These are phyloP conservation scores for Catamblyrhynchus diadema DNA, from an alignment of 2,797 vertebrate genomes.

Conservation along the genomic window DNA sequence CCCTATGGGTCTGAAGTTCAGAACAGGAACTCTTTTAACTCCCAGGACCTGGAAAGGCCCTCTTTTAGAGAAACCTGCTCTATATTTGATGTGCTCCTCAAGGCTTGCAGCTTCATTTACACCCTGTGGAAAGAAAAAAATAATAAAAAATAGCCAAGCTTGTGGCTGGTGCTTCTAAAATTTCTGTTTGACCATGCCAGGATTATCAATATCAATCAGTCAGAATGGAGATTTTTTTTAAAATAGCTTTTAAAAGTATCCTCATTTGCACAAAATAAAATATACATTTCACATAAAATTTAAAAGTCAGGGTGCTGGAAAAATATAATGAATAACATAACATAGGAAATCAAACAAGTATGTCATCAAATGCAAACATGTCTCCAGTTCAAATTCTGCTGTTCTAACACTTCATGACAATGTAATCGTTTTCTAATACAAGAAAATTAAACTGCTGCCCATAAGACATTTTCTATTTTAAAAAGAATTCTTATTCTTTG, in stretches of 20 bases:
- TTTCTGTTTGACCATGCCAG: neutral
- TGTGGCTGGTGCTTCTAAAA: neutral
- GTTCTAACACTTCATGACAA: constrained; percentile 17
- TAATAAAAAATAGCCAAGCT: neutral
- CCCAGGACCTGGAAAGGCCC: neutral
- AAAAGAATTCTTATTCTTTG: constrained; percentile 13
- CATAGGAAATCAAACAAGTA: constrained; percentile 35
- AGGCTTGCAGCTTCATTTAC: neutral
- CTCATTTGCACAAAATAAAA: constrained; percentile 5
- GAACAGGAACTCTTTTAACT: constrained; percentile 10
- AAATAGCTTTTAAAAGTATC: neutral
- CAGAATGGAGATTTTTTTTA: neutral
- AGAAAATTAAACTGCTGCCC: constrained; percentile 26
- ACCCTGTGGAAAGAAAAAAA: neutral
- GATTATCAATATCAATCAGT: neutral
- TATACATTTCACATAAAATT: neutral
- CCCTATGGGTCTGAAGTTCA: neutral
- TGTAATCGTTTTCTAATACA: constrained; percentile 9
- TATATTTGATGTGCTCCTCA: neutral
- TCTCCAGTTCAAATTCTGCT: constrained; percentile 12
- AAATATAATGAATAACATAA: constrained; percentile 33
- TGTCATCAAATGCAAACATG: constrained; percentile 32
- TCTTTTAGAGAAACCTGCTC: neutral
- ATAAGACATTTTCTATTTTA: constrained; percentile 21
- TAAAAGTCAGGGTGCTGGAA: constrained; percentile 20